Conservation (phyloP, 1,140 invertebrate genomes). For the Scylla paramamosain region DNA sequence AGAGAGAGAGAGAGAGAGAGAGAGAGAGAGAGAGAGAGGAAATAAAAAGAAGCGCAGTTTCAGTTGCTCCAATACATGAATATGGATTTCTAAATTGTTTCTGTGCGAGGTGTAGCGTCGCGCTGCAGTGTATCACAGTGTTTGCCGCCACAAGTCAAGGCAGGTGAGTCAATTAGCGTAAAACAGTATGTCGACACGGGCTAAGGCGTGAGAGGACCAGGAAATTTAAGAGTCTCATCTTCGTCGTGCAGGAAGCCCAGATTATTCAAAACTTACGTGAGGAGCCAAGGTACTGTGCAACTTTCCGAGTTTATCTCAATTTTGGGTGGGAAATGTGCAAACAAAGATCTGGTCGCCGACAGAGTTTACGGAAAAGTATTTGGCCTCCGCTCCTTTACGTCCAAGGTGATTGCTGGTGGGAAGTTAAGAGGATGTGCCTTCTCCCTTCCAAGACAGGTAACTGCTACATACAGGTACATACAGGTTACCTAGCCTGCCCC, state of each 20-base stretch:
- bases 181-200: background rate
- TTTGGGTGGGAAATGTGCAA: too few species aligned
- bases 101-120: background rate
- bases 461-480: background rate
- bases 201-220: background rate
- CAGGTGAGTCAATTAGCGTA: background rate
- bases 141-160: background rate
- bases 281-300: background rate
- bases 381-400: background rate
- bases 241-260: background rate
- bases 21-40: constrained; percentile 16
- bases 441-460: background rate
- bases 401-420: background rate
- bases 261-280: background rate
- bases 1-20: constrained; percentile 44
- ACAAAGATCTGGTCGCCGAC: too few species aligned
- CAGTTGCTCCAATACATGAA: background rate
- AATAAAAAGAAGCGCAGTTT: background rate
- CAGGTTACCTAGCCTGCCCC: background rate
- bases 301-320: background rate
- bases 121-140: background rate
- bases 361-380: background rate
- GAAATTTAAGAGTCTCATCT: background rate
- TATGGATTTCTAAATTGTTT: too few species aligned
- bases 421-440: background rate